Percentiles rank a stretch among this genome's conserved stretches.
Evolutionary conservation across 2,888 invertebrate species (phyloP).

Genomic region (Eupithecia abbreviata): DNA sequence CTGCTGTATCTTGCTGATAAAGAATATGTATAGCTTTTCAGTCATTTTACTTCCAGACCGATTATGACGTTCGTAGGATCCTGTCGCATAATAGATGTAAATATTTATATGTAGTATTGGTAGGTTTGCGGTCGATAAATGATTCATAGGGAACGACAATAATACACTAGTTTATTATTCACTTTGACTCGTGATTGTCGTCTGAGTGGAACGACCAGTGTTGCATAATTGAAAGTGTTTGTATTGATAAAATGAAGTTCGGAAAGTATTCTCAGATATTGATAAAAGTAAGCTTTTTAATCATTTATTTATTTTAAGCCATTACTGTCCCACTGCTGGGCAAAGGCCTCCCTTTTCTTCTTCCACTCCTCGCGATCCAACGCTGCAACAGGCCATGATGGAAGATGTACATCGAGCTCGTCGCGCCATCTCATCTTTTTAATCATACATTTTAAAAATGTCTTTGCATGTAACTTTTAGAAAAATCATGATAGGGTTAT

Average conservation of each 20-base stretch:
- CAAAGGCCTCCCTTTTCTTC: too few relatives aligned
- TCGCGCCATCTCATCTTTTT: too few relatives aligned
- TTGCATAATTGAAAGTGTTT: constrained; percentile 19
- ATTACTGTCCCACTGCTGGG: too few relatives aligned
- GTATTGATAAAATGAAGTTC: constrained; percentile 58
- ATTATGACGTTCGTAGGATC: constrained; percentile 19
- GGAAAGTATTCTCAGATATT: constrained; percentile 63
- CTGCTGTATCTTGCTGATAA: not conserved
- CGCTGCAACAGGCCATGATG: too few relatives aligned
- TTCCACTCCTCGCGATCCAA: too few relatives aligned
- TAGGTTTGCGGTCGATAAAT: constrained; percentile 47
- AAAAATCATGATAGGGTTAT: too few relatives aligned
- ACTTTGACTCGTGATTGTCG: constrained; percentile 30
- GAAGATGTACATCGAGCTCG: too few relatives aligned
- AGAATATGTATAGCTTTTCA: not conserved
- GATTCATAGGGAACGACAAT: constrained; percentile 52
- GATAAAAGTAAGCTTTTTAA: constrained; percentile 54
- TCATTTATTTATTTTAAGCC: too few relatives aligned
- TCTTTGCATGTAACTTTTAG: not conserved
- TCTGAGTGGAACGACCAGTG: constrained; percentile 8
- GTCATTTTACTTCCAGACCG: constrained; percentile 23
- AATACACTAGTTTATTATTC: constrained; percentile 32
- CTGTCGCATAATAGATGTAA: not conserved
- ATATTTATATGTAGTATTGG: constrained; percentile 7
- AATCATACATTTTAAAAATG: not conserved